Evolutionary conservation across 2,888 invertebrate species (phyloP).

Genomic region (Cantharis lateralis): DNA sequence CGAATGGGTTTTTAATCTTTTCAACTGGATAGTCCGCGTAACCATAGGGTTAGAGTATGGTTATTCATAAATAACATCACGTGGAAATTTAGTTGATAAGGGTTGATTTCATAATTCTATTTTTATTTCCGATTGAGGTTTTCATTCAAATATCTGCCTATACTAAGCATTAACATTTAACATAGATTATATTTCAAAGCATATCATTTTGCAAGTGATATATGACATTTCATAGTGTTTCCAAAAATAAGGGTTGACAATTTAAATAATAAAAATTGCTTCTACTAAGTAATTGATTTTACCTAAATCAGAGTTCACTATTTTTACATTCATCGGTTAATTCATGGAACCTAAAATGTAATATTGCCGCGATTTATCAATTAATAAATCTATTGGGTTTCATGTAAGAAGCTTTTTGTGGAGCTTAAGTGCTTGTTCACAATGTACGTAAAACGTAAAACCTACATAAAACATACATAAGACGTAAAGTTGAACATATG

Average conservation of each 20-base stretch:
- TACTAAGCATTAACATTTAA: background rate
- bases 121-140: background rate
- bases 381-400: no score
- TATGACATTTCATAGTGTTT: background rate
- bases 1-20: background rate
- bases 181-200: background rate
- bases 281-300: background rate
- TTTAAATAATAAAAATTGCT: background rate
- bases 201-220: background rate
- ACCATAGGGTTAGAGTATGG: background rate
- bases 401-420: background rate
- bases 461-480: no score
- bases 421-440: background rate
- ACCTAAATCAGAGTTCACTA: background rate
- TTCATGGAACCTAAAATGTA: background rate
- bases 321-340: background rate
- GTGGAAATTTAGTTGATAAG: background rate
- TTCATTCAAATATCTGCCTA: background rate
- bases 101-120: background rate
- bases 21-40: background rate
- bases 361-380: background rate
- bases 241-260: constrained; percentile 1
- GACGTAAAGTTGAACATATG: no score
- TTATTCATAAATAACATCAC: background rate
- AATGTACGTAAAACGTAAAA: no score